Evolutionary conservation across 2,797 vertebrate genomes (phyloP), one percentile per base, ranked within the genome.

Genomic region (Oreonectes daqikongensis): DNA sequence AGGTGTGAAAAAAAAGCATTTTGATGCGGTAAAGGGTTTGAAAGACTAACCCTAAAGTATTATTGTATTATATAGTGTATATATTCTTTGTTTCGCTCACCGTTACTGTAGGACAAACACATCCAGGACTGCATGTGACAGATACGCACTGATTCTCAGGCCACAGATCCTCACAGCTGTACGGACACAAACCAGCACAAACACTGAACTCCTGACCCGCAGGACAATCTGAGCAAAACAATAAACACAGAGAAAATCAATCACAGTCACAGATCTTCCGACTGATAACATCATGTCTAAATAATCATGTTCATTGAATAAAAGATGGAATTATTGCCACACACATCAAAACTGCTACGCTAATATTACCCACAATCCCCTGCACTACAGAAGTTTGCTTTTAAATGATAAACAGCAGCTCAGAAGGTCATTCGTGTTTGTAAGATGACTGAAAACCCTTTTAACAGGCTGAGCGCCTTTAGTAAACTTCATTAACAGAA

Each of bases 111-210:
- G 93, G 92, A 81, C 96, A 97, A 48, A 83, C 71, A 67, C 95
- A 97, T 20, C 96, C 95, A 0, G 90, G 88, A 26, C 59, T 90
- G 86, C 96, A 97, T 53, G 85, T 74, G 70, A 87, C 91, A 11
- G 82, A 83, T 24, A 90, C n/a, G 80, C 96, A 97, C 81, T 89
- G 83, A 8, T 89, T 91, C 32, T 90, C 89, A 0, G 91, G 89
- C 87, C 87, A 92, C 75, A 96, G 88, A 84, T 96, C 94, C 1
- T 92, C 85, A 81, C 96, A 97, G 80, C 90, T 78, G 15, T 72
- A 90, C 0, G 94, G 95, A 84, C 96, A 97, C 15, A 83, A 80
- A 17, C 86, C 91, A n/a, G 94, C 89, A 69, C 96, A 97, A 6
- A 67, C 0, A 9, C 82, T 90, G 83, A 91, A 90, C 69, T 92